Percentiles rank a stretch among this genome's conserved stretches.
phyloP scores from a whole-genome alignment of 2,888 invertebrate species.

The Tupiocoris notatus region DNA sequence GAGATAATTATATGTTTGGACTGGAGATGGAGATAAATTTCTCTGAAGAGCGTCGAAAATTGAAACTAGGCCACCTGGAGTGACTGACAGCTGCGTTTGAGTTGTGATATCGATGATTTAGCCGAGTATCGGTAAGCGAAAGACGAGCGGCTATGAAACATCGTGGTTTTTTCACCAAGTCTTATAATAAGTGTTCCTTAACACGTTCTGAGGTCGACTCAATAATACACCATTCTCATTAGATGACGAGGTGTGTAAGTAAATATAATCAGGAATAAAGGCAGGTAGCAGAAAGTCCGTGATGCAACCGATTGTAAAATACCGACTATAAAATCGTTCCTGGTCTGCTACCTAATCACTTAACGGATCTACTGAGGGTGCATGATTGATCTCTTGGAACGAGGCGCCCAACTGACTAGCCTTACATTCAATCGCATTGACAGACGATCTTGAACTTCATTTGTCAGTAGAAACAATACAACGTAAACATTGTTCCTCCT shows the following conservation, averaged over 20 bases:
- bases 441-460: constrained; percentile 26
- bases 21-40: background rate
- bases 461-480: constrained; percentile 22
- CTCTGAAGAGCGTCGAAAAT: background rate
- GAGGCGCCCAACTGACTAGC: background rate
- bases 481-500: background rate
- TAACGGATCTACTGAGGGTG: background rate
- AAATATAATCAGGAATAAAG: no score
- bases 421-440: background rate
- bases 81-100: no score
- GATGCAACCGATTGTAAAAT: no score
- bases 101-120: background rate
- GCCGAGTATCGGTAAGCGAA: background rate
- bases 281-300: no score
- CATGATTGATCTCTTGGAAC: background rate
- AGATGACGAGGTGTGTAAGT: no score
- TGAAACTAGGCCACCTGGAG: background rate
- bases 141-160: no score
- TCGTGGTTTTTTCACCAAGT: no score
- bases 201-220: no score
- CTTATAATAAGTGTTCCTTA: no score
- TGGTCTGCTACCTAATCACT: background rate
- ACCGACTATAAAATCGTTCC: no score
- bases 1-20: background rate
- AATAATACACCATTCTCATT: no score